These are phyloP conservation scores for Monoplex corrugatus DNA, from an alignment of 2,888 invertebrate species.

Conservation along the genomic window DNA sequence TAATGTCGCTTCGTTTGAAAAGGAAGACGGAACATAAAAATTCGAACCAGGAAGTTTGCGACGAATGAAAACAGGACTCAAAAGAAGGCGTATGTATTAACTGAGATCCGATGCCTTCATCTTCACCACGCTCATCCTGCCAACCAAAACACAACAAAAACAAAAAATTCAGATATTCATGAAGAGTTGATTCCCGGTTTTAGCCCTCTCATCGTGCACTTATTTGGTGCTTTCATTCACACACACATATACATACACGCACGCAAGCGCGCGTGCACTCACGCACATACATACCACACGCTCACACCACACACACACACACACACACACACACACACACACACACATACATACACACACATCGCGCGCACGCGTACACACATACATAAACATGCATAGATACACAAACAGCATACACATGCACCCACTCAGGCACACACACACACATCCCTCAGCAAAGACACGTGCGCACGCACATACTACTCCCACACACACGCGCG, in stretches of 20 bases:
- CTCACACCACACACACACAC: background rate
- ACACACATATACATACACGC: no score
- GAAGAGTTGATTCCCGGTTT: no score
- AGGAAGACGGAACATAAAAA: no score
- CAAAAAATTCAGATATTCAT: no score
- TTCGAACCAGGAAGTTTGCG: no score
- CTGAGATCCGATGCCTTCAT: background rate
- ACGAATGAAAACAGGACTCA: no score
- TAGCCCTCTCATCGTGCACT: no score
- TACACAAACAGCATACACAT: background rate
- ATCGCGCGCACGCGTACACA: background rate
- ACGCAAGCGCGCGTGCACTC: no score
- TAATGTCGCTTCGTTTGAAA: no score
- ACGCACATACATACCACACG: background rate
- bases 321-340: background rate
- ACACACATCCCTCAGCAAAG: background rate
- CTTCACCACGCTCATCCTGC: background rate
- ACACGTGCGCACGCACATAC: background rate
- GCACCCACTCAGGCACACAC: background rate
- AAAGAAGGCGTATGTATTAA: no score
- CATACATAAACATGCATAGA: background rate
- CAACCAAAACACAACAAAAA: background rate
- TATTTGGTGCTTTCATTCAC: no score
- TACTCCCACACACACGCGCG: background rate
- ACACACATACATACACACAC: background rate